phyloP scores from a whole-genome alignment of 2,888 invertebrate species.

The Rambutsinella grinnellia region DNA sequence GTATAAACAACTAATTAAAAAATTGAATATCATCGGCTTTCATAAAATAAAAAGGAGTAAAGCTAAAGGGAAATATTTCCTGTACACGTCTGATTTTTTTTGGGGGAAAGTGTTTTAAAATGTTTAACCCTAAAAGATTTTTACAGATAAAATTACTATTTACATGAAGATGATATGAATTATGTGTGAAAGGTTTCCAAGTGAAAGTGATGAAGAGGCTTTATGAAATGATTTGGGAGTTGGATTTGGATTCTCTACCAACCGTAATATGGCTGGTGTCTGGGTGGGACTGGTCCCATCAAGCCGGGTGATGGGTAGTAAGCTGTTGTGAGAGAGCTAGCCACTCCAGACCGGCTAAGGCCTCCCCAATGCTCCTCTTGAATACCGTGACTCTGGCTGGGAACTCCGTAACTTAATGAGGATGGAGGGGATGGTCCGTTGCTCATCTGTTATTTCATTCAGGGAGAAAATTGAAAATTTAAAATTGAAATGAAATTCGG shows the following conservation, averaged over 20 bases:
- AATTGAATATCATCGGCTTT: too few relatives aligned
- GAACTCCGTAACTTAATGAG: slow-evolving; percentile 56
- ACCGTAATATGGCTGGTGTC: slow-evolving; percentile 65
- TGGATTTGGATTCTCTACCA: slow-evolving; percentile 58
- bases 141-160: too few relatives aligned
- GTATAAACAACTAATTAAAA: too few relatives aligned
- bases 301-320: slow-evolving; percentile 64
- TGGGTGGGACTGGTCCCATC: slow-evolving; percentile 64
- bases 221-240: not conserved
- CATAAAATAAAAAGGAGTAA: too few relatives aligned
- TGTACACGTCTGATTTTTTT: too few relatives aligned
- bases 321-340: slow-evolving; percentile 62
- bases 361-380: slow-evolving; percentile 65
- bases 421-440: slow-evolving; percentile 60
- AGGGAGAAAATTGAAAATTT: not conserved
- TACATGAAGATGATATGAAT: not conserved
- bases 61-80: too few relatives aligned
- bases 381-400: slow-evolving; percentile 62
- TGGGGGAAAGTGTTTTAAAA: too few relatives aligned
- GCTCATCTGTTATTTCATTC: slow-evolving; percentile 50
- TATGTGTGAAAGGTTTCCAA: not conserved
- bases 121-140: too few relatives aligned
- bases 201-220: not conserved
- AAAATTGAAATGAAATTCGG: too few relatives aligned
- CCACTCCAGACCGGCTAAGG: slow-evolving; percentile 60